A percentile compares a stretch with the other conserved stretches of the same genome.
Conservation (phyloP, 2,888 invertebrate genomes). For the Macrostomum cliftonense region DNA sequence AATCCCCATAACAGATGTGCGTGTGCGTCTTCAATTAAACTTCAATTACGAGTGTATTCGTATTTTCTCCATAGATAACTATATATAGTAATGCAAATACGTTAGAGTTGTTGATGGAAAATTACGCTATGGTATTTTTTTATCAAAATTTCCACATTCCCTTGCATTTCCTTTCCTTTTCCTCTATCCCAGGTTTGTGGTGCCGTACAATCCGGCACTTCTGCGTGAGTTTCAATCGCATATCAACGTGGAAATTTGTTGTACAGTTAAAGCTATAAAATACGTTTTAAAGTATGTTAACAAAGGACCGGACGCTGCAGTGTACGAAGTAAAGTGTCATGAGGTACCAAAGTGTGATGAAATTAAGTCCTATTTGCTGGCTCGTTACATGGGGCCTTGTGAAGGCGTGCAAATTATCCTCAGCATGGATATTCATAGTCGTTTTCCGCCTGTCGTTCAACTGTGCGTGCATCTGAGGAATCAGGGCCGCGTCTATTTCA, state of each 20-base stretch:
- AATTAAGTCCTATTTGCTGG: conserved; percentile 21
- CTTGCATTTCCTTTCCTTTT: too few relatives aligned
- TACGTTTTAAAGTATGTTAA: conserved; percentile 38
- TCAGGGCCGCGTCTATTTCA: conserved; percentile 15
- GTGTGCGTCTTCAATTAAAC: too few relatives aligned
- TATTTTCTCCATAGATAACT: too few relatives aligned
- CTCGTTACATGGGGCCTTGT: conserved; percentile 25
- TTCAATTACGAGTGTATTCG: too few relatives aligned
- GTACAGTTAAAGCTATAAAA: conserved; percentile 35
- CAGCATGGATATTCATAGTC: conserved; percentile 23
- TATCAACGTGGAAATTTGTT: conserved; percentile 25
- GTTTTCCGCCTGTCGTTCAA: conserved; percentile 16
- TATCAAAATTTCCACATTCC: too few relatives aligned
- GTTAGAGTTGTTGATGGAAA: too few relatives aligned
- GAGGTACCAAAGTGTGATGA: conserved; percentile 14
- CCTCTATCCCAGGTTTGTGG: conserved; percentile 25
- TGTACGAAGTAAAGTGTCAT: conserved; percentile 1
- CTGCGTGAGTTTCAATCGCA: too few relatives aligned
- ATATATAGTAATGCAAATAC: too few relatives aligned
- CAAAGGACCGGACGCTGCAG: conserved; percentile 22
- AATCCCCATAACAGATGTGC: too few relatives aligned
- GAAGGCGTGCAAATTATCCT: conserved; percentile 31
- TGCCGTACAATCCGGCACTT: conserved; percentile 30
- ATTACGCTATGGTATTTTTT: too few relatives aligned
- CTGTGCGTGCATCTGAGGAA: conserved; percentile 17